Evolutionary conservation across 2,797 vertebrate species (phyloP).

Genomic region (Remorina albescens): DNA sequence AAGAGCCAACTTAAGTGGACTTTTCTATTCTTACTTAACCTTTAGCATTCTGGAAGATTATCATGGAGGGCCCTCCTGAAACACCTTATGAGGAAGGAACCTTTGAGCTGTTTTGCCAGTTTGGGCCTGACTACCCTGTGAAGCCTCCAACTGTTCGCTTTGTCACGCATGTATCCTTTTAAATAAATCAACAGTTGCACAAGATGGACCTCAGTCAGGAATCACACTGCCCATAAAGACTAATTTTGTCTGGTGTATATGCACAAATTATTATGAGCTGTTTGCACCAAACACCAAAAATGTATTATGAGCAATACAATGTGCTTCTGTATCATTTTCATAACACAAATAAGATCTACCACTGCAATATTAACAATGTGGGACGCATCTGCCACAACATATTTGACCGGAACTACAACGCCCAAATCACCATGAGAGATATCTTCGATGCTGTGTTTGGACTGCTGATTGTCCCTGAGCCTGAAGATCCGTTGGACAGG

Average conservation of each 20-base stretch:
- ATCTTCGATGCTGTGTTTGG: constrained; percentile 72
- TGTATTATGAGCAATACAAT: neutral
- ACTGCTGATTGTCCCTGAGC: constrained; percentile 72
- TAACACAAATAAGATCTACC: constrained; percentile 64
- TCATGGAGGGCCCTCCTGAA: constrained; percentile 71
- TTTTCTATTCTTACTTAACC: neutral
- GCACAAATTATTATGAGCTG: neutral
- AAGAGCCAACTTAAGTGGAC: neutral
- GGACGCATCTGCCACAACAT: constrained; percentile 79
- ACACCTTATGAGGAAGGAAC: constrained; percentile 67
- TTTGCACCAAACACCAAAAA: too few relatives aligned
- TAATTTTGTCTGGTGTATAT: neutral
- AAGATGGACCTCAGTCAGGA: rapidly evolving
- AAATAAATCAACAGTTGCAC: neutral
- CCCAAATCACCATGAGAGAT: constrained; percentile 73
- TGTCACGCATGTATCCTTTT: constrained; percentile 70
- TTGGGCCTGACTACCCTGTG: constrained; percentile 70
- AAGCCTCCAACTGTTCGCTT: constrained; percentile 73
- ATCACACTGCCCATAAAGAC: neutral
- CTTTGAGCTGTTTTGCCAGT: constrained; percentile 75
- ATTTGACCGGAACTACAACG: constrained; percentile 74
- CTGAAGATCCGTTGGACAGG: constrained; percentile 77
- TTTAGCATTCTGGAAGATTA: constrained; percentile 74
- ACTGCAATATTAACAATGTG: constrained; percentile 77
- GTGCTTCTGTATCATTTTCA: constrained; percentile 9